phyloP scores from a whole-genome alignment of 2,888 invertebrate species.

The Lithosia quadra region DNA sequence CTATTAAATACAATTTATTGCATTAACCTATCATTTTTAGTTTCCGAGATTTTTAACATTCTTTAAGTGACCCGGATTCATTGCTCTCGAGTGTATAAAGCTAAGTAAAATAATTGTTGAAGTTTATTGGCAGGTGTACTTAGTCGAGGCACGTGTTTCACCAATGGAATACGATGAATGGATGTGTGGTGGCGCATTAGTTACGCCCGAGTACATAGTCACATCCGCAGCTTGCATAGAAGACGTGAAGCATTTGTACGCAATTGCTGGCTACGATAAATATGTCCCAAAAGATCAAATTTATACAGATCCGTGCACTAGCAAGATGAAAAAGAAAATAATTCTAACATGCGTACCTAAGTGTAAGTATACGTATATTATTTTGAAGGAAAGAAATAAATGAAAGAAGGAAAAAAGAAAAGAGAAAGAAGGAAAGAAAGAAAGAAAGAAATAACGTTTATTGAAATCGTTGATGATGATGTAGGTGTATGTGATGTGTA shows the following conservation, averaged over 20 bases:
- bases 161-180: conserved; percentile 48
- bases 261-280: conserved; percentile 55
- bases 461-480: no score
- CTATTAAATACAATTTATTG: no score
- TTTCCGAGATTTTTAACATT: no score
- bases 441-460: no score
- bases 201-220: conserved; percentile 39
- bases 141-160: conserved; percentile 41
- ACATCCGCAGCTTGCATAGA: conserved; percentile 59
- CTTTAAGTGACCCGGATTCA: no score
- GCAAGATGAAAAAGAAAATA: conserved; percentile 59
- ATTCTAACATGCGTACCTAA: conserved; percentile 59
- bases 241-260: conserved; percentile 55
- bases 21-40: no score
- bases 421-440: no score
- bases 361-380: conserved; percentile 42
- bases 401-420: no score
- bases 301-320: conserved; percentile 54
- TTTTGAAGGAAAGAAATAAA: no score
- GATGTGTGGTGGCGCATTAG: conserved; percentile 58
- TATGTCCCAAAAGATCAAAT: conserved; percentile 50
- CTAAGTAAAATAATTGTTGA: not conserved
- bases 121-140: conserved; percentile 42
- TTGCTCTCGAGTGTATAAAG: no score
- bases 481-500: no score